Conservation (phyloP, 2,113 vertebrate genomes). For the Megaceryle torquata region DNA sequence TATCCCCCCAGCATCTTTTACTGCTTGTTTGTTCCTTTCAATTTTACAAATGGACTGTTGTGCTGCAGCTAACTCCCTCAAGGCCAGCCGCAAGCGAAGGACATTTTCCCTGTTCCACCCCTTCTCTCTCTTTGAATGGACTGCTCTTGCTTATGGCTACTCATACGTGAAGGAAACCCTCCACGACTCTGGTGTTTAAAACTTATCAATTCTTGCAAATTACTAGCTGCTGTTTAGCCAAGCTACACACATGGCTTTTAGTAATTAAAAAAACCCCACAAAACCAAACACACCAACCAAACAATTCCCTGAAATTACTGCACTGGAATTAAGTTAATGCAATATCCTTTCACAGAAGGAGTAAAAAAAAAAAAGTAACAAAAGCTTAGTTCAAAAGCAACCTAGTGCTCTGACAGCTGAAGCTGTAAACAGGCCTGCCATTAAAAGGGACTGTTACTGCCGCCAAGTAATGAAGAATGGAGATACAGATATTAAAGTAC, state of each 20-base stretch:
- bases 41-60: constrained; percentile 33
- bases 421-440: background rate
- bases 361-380: background rate
- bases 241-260: background rate
- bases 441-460: background rate
- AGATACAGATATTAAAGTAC: background rate
- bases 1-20: background rate
- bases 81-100: background rate
- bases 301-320: background rate
- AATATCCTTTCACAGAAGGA: background rate
- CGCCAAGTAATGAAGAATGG: background rate
- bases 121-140: background rate
- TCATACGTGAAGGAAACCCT: background rate
- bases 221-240: background rate
- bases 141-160: background rate
- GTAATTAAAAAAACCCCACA: too few relatives aligned
- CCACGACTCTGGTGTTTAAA: background rate
- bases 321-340: background rate
- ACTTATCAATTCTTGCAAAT: background rate
- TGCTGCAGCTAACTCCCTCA: background rate
- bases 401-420: background rate
- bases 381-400: constrained; percentile 22
- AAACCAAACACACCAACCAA: background rate
- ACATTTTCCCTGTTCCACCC: background rate
- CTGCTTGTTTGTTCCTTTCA: background rate